Conservation (phyloP, 2,113 vertebrate genomes). For the Sapayoa aenigma region DNA sequence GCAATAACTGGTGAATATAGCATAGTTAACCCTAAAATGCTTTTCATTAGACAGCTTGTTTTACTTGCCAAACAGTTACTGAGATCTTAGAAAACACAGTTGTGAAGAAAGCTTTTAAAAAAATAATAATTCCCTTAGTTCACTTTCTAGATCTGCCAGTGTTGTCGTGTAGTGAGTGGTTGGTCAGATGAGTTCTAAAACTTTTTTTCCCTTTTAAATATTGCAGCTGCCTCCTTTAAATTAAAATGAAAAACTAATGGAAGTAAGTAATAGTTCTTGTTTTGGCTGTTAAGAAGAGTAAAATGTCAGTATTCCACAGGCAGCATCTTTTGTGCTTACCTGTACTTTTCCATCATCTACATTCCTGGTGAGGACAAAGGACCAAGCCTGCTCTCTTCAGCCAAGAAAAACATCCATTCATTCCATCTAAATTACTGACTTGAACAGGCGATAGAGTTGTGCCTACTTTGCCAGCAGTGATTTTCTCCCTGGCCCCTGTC, state of each 20-base stretch:
- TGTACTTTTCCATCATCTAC: not conserved
- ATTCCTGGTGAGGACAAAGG: slow-evolving; percentile 12
- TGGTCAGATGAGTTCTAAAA: not conserved
- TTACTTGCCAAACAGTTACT: not conserved
- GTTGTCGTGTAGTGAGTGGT: not conserved
- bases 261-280: not conserved
- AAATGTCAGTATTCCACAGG: not conserved
- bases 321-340: not conserved
- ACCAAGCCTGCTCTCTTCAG: not conserved
- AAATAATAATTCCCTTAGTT: not conserved
- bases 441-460: not conserved
- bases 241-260: not conserved
- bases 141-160: not conserved
- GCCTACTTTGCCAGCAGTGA: not conserved
- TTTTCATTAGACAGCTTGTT: not conserved
- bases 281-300: not conserved
- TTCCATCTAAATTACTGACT: not conserved
- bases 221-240: not conserved
- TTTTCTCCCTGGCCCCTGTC: not conserved
- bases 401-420: slow-evolving; percentile 8
- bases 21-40: not conserved
- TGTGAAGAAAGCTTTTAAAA: not conserved
- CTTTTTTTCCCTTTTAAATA: not conserved
- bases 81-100: not conserved
- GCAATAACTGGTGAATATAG: slow-evolving; percentile 63